phyloP scores from a whole-genome alignment of 2,113 vertebrate genomes.

The Mormyrus iriodes region DNA sequence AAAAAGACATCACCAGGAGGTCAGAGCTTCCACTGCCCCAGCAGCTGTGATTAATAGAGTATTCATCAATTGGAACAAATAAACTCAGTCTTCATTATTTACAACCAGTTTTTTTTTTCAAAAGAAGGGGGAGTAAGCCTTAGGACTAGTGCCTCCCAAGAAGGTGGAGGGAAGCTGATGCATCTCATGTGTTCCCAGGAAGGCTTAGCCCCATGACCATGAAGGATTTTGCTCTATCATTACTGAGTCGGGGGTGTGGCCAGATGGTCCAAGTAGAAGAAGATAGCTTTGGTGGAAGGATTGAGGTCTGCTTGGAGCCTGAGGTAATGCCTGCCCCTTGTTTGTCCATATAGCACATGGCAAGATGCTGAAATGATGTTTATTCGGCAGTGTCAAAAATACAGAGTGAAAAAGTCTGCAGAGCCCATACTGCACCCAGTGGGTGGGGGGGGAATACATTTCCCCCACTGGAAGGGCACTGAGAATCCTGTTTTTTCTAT shows the following conservation, averaged over 20 bases:
- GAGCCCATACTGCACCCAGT: too few relatives aligned
- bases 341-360: background rate
- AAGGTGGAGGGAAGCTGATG: background rate
- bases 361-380: background rate
- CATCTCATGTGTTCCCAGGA: background rate
- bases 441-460: background rate
- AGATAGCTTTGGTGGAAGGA: conserved; percentile 50
- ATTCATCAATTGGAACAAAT: background rate
- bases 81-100: background rate
- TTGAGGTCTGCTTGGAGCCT: conserved; percentile 68
- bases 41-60: background rate
- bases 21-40: background rate
- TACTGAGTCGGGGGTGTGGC: conserved; percentile 64
- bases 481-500: conserved; percentile 9
- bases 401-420: background rate
- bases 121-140: background rate
- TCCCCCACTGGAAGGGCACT: background rate
- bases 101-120: background rate
- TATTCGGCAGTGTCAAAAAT: background rate
- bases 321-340: conserved; percentile 49
- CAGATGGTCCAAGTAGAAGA: conserved; percentile 44
- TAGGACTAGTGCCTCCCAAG: background rate
- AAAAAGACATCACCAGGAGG: background rate
- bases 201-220: conserved; percentile 21
- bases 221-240: conserved; percentile 61